phyloP scores from a whole-genome alignment of 2,113 vertebrate genomes.

The Sinocyclocheilus grahami region DNA sequence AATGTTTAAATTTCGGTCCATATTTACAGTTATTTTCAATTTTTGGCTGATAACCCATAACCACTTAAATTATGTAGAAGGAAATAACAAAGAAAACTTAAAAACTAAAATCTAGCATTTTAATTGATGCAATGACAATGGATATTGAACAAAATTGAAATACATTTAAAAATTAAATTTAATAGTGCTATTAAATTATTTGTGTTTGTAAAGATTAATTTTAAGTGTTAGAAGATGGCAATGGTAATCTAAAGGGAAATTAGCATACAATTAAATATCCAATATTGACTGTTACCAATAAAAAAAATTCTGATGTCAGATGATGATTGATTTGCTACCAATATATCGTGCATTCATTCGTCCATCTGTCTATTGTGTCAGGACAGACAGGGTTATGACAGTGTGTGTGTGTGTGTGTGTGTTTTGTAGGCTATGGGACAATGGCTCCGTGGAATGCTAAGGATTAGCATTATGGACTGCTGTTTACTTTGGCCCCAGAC shows the following conservation, averaged over 20 bases:
- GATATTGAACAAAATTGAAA: too few species aligned
- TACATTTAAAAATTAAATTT: too few species aligned
- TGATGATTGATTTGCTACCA: neutral
- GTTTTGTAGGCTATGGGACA: conserved; percentile 36
- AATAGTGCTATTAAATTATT: neutral
- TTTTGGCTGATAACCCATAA: neutral
- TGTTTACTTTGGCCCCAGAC: conserved; percentile 77
- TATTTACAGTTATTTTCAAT: neutral
- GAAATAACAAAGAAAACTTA: neutral
- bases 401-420: conserved; percentile 35
- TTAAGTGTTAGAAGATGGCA: neutral
- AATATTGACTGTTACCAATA: neutral
- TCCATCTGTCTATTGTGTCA: neutral
- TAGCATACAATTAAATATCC: neutral
- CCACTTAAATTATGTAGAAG: neutral
- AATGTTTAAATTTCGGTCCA: neutral
- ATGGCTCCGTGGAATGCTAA: conserved; percentile 71
- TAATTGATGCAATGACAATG: too few species aligned
- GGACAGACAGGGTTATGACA: conserved; percentile 8
- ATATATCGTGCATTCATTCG: neutral
- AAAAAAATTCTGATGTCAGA: neutral
- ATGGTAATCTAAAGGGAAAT: neutral
- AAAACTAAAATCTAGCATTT: too few species aligned
- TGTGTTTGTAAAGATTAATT: neutral
- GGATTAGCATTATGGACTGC: conserved; percentile 78